phyloP scores from a whole-genome alignment of 2,888 invertebrate species.

The Didymodactylos carnosus region DNA sequence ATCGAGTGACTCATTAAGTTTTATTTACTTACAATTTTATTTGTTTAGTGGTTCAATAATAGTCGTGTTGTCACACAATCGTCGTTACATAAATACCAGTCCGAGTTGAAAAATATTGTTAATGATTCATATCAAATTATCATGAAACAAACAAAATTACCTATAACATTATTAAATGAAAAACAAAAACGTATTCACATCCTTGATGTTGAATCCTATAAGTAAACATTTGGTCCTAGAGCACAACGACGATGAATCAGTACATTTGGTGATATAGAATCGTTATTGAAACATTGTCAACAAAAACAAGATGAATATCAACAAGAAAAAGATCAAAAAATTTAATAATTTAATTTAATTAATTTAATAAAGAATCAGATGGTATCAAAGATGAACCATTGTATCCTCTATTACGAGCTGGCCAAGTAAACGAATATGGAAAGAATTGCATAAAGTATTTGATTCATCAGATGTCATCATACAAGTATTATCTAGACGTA shows the following conservation, averaged over 20 bases:
- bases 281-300: conserved; percentile 50
- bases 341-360: too few species aligned
- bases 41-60: conserved; percentile 99
- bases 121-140: conserved; percentile 92
- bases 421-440: conserved; percentile 92
- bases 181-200: conserved; percentile 73
- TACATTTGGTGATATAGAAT: conserved; percentile 51
- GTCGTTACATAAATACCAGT: conserved; percentile 47
- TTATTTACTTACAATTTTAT: too few species aligned
- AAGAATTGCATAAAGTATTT: conserved; percentile 85
- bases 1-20: too few species aligned
- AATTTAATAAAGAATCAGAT: conserved; percentile 54
- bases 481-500: conserved; percentile 58
- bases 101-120: conserved; percentile 74
- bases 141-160: conserved; percentile 82
- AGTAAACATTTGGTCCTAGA: conserved; percentile 81
- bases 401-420: conserved; percentile 37
- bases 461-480: conserved; percentile 92
- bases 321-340: conserved; percentile 55
- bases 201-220: conserved; percentile 79
- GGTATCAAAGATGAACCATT: conserved; percentile 59
- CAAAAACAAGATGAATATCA: conserved; percentile 56
- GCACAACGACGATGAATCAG: conserved; percentile 57
- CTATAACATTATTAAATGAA: conserved; percentile 78
- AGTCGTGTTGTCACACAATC: conserved; percentile 78